Conservation (phyloP, 2,797 vertebrate genomes). For the Brachyalestes nurse region DNA sequence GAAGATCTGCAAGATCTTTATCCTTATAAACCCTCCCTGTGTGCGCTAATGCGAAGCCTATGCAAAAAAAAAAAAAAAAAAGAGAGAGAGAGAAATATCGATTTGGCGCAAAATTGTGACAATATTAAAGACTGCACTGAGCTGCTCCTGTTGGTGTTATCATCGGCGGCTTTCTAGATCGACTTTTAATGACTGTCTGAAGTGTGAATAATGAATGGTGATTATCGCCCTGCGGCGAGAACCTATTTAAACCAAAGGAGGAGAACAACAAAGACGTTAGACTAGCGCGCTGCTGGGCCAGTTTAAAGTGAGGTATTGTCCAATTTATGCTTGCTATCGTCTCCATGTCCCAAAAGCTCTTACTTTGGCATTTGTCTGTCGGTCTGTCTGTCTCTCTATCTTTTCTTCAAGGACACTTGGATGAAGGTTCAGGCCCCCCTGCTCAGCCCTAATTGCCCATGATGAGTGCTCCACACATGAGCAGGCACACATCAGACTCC, state of each 20-base stretch:
- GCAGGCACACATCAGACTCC: conserved; percentile 81
- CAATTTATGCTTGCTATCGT: conserved; percentile 3
- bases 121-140: conserved; percentile 33
- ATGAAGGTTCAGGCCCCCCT: conserved; percentile 65
- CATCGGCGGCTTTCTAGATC: conserved; percentile 51
- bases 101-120: conserved; percentile 47
- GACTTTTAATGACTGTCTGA: conserved; percentile 61
- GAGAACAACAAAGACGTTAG: conserved; percentile 50
- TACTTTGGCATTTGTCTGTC: conserved; percentile 9
- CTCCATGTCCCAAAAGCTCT: neutral
- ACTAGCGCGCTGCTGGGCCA: neutral
- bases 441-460: conserved; percentile 81
- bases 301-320: conserved; percentile 11
- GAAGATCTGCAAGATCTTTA: conserved; percentile 61
- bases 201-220: conserved; percentile 61
- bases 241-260: conserved; percentile 58
- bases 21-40: conserved; percentile 49
- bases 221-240: conserved; percentile 60
- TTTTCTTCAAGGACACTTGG: conserved; percentile 58
- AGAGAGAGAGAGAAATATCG: conserved; percentile 25
- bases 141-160: conserved; percentile 34
- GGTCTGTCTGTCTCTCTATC: conserved; percentile 8
- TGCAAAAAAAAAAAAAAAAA: neutral
- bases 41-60: conserved; percentile 5
- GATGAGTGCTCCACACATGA: conserved; percentile 83